A percentile compares a stretch with the other conserved stretches of the same genome.
Conservation (phyloP, 2,113 vertebrate genomes). For the Coregonus clupeaformis region DNA sequence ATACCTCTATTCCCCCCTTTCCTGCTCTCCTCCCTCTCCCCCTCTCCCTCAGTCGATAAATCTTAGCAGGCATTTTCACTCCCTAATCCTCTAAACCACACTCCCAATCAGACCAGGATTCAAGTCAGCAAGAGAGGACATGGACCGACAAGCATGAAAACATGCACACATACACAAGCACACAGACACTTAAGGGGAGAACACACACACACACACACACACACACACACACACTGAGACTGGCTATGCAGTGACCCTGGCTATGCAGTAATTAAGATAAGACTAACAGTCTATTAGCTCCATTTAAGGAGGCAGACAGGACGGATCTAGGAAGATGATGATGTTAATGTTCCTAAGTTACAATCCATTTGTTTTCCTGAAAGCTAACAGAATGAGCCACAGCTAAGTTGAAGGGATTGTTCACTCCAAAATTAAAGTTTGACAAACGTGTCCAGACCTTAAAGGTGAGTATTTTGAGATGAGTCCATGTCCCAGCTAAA, state of each 20-base stretch:
- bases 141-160: background rate
- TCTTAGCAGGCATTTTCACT: constrained; percentile 3
- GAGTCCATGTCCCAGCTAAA: too few relatives aligned
- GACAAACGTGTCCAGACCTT: too few relatives aligned
- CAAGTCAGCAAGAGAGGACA: constrained; percentile 23
- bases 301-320: constrained; percentile 25
- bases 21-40: background rate
- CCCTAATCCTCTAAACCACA: background rate
- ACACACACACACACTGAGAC: too few relatives aligned
- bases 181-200: too few relatives aligned
- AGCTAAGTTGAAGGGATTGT: background rate
- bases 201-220: constrained; percentile 4
- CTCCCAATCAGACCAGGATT: constrained; percentile 1
- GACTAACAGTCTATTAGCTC: constrained; percentile 41
- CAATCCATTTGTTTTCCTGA: constrained; percentile 1
- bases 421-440: background rate
- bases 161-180: constrained; percentile 1
- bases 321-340: background rate
- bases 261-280: constrained; percentile 46
- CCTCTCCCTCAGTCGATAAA: background rate
- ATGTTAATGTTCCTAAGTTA: constrained; percentile 23
- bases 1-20: background rate
- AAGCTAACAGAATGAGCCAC: background rate
- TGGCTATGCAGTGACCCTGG: background rate
- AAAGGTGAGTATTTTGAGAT: too few relatives aligned